These are phyloP conservation scores for Caerostris darwini DNA, from an alignment of 1,140 invertebrate genomes.

Conservation along the genomic window DNA sequence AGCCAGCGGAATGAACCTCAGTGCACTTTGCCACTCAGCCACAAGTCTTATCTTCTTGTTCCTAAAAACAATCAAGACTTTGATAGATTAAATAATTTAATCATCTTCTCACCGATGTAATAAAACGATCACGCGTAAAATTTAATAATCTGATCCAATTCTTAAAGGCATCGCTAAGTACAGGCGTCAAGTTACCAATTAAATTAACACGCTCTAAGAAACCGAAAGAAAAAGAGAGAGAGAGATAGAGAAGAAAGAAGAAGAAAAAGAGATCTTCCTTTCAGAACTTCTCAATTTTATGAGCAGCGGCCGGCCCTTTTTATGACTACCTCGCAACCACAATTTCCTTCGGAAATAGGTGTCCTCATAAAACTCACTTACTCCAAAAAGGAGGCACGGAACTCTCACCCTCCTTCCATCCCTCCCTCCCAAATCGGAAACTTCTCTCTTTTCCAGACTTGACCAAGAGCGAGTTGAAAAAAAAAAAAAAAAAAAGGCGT, in stretches of 20 bases:
- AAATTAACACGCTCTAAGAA: neutral
- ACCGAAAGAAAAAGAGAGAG: neutral
- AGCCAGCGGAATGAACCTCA: too few relatives aligned
- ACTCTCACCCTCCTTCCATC: too few relatives aligned
- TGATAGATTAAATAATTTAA: too few relatives aligned
- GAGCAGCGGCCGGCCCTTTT: neutral
- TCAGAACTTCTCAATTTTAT: neutral
- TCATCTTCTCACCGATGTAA: too few relatives aligned
- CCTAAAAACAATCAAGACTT: too few relatives aligned
- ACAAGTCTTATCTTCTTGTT: too few relatives aligned
- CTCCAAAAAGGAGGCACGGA: neutral
- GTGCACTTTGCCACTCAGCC: too few relatives aligned
- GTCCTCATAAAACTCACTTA: constrained; percentile 51
- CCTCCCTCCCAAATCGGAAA: neutral
- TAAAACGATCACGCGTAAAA: too few relatives aligned
- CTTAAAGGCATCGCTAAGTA: neutral
- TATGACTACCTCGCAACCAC: neutral
- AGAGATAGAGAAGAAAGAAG: too few relatives aligned
- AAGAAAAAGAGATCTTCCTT: neutral
- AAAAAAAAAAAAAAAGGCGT: constrained; percentile 9
- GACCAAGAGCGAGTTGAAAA: constrained; percentile 31
- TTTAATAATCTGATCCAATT: neutral
- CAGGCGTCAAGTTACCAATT: neutral
- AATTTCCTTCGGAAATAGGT: constrained; percentile 61
- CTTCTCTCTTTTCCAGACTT: neutral